Percentiles rank a stretch among this genome's conserved stretches.
Conservation (phyloP, 2,113 vertebrate genomes). For the Triplophysa rosa region DNA sequence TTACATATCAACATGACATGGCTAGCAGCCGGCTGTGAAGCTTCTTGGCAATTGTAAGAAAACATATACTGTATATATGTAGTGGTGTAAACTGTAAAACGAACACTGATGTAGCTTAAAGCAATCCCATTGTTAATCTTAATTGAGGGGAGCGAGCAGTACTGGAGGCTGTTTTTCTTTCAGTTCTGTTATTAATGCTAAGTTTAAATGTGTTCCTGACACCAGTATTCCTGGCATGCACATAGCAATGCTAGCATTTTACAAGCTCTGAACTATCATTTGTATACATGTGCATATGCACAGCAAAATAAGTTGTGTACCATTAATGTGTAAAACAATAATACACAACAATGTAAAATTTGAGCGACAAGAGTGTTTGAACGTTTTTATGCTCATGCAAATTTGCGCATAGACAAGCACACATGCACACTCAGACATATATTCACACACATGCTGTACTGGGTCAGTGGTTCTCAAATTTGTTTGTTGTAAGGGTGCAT, state of each 20-base stretch:
- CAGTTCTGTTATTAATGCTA: too few relatives aligned
- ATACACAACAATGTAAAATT: not conserved
- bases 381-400: conserved; percentile 5
- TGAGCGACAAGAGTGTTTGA: not conserved
- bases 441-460: not conserved
- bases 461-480: not conserved
- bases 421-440: not conserved
- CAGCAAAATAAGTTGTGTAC: not conserved
- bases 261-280: not conserved
- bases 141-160: not conserved
- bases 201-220: too few relatives aligned
- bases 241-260: too few relatives aligned
- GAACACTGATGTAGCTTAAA: not conserved
- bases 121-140: not conserved
- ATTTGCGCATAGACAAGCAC: not conserved
- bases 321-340: conserved; percentile 2
- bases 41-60: conserved; percentile 2
- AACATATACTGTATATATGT: not conserved
- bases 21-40: conserved; percentile 13
- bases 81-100: not conserved
- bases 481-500: too few relatives aligned
- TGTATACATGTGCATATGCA: not conserved
- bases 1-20: conserved; percentile 42
- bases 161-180: too few relatives aligned
- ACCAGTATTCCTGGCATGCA: too few relatives aligned